Evolutionary conservation across 2,797 vertebrate genomes (phyloP), one percentile per base, ranked within the genome.

Genomic region (Rhabdophis nuchalis): DNA sequence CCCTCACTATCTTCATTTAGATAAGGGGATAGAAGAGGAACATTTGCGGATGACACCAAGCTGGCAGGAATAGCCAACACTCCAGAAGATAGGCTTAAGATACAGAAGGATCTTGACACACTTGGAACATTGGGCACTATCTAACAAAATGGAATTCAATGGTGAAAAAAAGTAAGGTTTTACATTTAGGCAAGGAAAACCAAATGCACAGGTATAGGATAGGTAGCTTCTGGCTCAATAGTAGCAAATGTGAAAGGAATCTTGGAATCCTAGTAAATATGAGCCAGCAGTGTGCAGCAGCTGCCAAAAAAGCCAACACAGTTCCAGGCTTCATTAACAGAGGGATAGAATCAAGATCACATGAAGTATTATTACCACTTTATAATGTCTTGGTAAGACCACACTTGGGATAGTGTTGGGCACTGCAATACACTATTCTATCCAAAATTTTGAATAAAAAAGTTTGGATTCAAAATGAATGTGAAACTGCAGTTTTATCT

Each of bases 381-480:
- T 32, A 36, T 18, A 68, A 72, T 36, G n/a, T 8, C 64, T 32
- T 36, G 14, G 7, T 72, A 68, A 68, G n/a, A 8, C n/a, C 6
- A 14, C 14, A 32, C 14, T 68, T 68, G n/a, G 16, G 16, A 72
- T 36, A 36, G 14, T 36, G 14, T 18, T 72, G 8, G 54, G 16
- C 36, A 68, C 60, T 91, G 52, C 54, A 54, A 18, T 50, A 9
- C 10, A 36, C 0, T 0, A 85, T 4, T 54, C 29, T 52, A 89
- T 64, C 53, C 57, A 25, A 41, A 64, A 5, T 82, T 82, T 41
- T 82, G 72, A 82, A 82, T 41, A 25, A 82, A 82, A 72, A 46
- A 82, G 18, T 2, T 58, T 88, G 14, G 16, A 41, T 88, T 54
- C 0, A 41, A 0, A 60, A 7, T 9, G 58, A 13, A 9, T 60